A percentile compares a stretch with the other conserved stretches of the same genome.
Evolutionary conservation across 2,113 vertebrate species (phyloP).

Genomic region (Oreochromis tanganicae): DNA sequence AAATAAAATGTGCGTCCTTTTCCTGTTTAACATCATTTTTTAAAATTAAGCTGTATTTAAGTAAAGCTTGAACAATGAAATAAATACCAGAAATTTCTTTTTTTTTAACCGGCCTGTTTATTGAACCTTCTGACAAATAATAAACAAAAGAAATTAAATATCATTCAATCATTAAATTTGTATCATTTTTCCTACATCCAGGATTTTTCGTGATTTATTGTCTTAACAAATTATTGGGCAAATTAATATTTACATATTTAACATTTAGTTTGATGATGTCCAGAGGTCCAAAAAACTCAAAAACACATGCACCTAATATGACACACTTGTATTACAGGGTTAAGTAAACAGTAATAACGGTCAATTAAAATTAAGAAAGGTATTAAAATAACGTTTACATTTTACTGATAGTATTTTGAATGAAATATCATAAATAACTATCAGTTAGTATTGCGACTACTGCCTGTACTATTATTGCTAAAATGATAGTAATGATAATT

Average conservation of each 20-base stretch:
- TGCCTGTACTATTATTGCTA: not conserved
- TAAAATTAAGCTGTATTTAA: not conserved
- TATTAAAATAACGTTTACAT: not conserved
- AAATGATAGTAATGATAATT: not conserved
- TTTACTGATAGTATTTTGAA: not conserved
- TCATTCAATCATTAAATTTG: not conserved
- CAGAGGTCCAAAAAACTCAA: not conserved
- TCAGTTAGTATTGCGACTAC: not conserved
- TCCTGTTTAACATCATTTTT: not conserved
- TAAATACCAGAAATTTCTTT: not conserved
- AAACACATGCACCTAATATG: not conserved
- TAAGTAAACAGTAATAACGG: not conserved
- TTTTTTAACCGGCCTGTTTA: fast-evolving
- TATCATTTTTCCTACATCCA: fast-evolving
- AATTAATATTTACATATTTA: not conserved
- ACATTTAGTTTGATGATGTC: not conserved
- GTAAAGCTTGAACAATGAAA: not conserved
- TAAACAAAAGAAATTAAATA: not conserved
- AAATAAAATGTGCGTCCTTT: not conserved
- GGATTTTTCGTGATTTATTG: not conserved
- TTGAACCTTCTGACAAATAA: not conserved
- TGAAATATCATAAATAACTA: not conserved
- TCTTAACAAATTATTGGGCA: not conserved
- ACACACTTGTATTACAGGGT: not conserved
- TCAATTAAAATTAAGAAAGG: not conserved